These are phyloP conservation scores for Catotricha subobsoleta DNA, from an alignment of 2,888 invertebrate genomes.

Conservation along the genomic window DNA sequence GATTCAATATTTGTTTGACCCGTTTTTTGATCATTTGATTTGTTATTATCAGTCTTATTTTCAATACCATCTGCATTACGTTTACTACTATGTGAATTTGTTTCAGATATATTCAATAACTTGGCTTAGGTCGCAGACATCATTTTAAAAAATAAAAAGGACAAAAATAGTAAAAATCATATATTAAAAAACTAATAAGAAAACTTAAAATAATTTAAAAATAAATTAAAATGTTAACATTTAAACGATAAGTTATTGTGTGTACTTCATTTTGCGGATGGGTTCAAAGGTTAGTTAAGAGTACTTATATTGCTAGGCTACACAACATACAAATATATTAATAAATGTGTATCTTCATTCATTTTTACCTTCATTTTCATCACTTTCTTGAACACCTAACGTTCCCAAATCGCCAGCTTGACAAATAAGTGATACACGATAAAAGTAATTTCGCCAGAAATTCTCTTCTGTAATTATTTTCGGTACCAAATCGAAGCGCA, in stretches of 20 bases:
- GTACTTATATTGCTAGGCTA: background rate
- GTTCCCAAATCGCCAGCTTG: constrained; percentile 69
- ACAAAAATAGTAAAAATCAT: constrained; percentile 16
- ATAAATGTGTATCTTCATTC: too few species aligned
- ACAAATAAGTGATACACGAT: constrained; percentile 93
- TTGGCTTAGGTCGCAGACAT: too few species aligned
- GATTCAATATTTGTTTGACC: constrained; percentile 28
- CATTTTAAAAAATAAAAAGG: constrained; percentile 3
- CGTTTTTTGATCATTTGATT: constrained; percentile 1
- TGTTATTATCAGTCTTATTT: constrained; percentile 8
- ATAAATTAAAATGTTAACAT: background rate
- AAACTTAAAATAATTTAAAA: constrained; percentile 7
- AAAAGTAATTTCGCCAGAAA: constrained; percentile 99
- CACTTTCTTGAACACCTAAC: constrained; percentile 26
- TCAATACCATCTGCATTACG: constrained; percentile 7
- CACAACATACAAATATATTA: background rate
- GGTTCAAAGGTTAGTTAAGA: background rate
- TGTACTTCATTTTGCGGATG: background rate
- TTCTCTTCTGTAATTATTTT: constrained; percentile 95
- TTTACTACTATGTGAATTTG: constrained; percentile 13
- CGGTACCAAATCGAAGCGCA: constrained; percentile 98
- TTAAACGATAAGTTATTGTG: background rate
- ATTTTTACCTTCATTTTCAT: constrained; percentile 28
- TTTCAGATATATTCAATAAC: constrained; percentile 13
- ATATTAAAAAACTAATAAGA: constrained; percentile 13